Conservation (phyloP, 2,113 vertebrate species). For the Caranx melampygus region DNA sequence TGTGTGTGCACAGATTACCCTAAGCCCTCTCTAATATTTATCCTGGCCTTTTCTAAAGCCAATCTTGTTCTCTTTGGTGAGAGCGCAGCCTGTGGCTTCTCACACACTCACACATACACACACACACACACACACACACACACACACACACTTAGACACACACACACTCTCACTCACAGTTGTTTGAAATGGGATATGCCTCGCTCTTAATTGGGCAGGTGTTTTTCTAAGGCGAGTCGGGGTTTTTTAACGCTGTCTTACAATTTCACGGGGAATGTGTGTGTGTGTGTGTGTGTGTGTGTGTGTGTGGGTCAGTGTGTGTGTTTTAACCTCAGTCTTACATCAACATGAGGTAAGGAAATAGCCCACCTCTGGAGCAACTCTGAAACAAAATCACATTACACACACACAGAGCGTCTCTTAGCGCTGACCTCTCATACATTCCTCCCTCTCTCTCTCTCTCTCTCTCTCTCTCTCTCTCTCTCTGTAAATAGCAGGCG, state of each 20-base stretch:
- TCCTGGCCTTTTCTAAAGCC: conserved; percentile 81
- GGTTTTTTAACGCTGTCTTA: conserved; percentile 69
- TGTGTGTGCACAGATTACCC: conserved; percentile 74
- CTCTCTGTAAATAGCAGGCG: conserved; percentile 53
- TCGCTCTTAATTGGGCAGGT: conserved; percentile 79
- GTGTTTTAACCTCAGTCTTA: conserved; percentile 65
- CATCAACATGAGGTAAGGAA: conserved; percentile 79
- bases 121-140: conserved; percentile 45
- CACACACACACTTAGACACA: conserved; percentile 46
- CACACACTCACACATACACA: conserved; percentile 50
- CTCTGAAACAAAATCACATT: conserved; percentile 51
- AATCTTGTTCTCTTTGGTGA: conserved; percentile 82
- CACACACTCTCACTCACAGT: conserved; percentile 46
- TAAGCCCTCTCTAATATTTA: conserved; percentile 84
- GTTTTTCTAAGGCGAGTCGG: conserved; percentile 77
- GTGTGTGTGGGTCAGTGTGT: conserved; percentile 21
- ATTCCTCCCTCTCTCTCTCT: conserved; percentile 42
- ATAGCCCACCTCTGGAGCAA: conserved; percentile 66
- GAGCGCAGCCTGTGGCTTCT: conserved; percentile 68
- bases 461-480: conserved; percentile 14
- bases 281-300: conserved; percentile 31
- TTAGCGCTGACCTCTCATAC: conserved; percentile 36
- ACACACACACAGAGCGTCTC: conserved; percentile 2
- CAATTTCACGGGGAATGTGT: conserved; percentile 67
- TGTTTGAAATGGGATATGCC: conserved; percentile 80